These are phyloP conservation scores for Syngnathoides biaculeatus DNA, from an alignment of 2,113 vertebrate genomes.

Conservation along the genomic window DNA sequence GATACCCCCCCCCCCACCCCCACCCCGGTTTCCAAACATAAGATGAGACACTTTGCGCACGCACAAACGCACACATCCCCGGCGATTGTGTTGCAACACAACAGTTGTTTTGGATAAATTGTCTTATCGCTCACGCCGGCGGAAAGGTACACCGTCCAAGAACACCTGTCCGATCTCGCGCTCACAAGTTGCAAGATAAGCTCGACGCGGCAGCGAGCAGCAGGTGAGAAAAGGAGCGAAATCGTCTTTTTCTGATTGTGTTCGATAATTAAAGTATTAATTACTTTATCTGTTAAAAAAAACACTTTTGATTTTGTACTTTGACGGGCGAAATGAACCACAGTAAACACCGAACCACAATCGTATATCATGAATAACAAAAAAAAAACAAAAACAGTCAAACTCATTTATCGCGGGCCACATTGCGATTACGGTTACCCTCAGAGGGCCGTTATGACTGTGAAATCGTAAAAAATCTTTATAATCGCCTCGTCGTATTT, in stretches of 20 bases:
- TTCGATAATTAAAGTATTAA: background rate
- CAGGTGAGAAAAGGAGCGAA: background rate
- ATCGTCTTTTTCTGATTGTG: background rate
- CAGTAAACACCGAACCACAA: too few relatives aligned
- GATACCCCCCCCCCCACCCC: too few relatives aligned
- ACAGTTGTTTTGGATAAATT: conserved; percentile 67
- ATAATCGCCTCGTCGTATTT: too few relatives aligned
- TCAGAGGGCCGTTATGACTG: too few relatives aligned
- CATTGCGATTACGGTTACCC: too few relatives aligned
- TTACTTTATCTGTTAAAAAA: too few relatives aligned
- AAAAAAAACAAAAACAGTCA: too few relatives aligned
- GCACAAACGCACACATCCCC: conserved; percentile 22
- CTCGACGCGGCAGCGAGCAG: conserved; percentile 10
- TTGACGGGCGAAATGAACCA: too few relatives aligned
- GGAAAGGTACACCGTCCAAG: conserved; percentile 39
- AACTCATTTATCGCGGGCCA: too few relatives aligned
- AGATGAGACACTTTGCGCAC: conserved; percentile 26
- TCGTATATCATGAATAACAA: too few relatives aligned
- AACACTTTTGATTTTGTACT: too few relatives aligned
- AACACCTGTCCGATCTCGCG: conserved; percentile 55
- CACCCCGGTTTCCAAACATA: conserved; percentile 43
- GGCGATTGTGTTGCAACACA: conserved; percentile 56
- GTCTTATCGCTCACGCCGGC: conserved; percentile 53
- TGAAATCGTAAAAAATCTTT: too few relatives aligned
- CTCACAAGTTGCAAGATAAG: conserved; percentile 52